Percentiles rank a stretch among this genome's conserved stretches.
These are phyloP conservation scores for Ganaspis sp. DNA, from an alignment of 1,140 invertebrate genomes.

Conservation along the genomic window DNA sequence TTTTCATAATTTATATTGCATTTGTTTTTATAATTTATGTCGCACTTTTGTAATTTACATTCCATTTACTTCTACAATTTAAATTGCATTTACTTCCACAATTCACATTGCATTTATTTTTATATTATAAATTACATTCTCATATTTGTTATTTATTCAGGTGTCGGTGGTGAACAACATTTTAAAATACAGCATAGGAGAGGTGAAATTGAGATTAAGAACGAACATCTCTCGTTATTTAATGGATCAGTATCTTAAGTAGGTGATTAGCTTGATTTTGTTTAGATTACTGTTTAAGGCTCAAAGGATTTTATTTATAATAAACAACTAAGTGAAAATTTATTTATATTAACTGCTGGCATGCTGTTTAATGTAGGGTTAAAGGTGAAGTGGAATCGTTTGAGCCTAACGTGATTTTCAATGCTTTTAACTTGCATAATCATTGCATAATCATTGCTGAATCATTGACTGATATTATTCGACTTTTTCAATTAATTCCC, in stretches of 20 bases:
- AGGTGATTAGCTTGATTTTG: slow-evolving; percentile 71
- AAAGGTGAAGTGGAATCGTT: background rate
- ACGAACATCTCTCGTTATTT: slow-evolving; percentile 92
- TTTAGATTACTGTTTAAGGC: background rate
- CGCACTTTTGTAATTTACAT: too few species aligned
- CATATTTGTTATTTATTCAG: slow-evolving; percentile 76
- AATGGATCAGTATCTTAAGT: slow-evolving; percentile 95
- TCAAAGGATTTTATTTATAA: background rate
- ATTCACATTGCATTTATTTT: too few species aligned
- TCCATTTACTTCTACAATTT: too few species aligned
- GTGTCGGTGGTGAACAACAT: slow-evolving; percentile 94
- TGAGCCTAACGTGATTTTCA: too few species aligned
- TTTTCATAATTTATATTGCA: too few species aligned
- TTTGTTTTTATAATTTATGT: too few species aligned
- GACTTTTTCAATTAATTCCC: slow-evolving; percentile 61
- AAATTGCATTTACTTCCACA: too few species aligned
- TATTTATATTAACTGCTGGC: slow-evolving; percentile 11
- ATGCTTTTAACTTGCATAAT: background rate
- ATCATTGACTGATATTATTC: background rate
- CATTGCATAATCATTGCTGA: background rate
- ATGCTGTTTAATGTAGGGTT: background rate
- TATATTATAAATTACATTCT: too few species aligned
- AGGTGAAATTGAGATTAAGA: slow-evolving; percentile 93
- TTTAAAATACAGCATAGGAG: slow-evolving; percentile 94
- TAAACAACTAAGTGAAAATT: background rate